Evolutionary conservation across 2,797 vertebrate genomes (phyloP), one percentile per base, ranked within the genome.

Genomic region (Gallinago stenura): DNA sequence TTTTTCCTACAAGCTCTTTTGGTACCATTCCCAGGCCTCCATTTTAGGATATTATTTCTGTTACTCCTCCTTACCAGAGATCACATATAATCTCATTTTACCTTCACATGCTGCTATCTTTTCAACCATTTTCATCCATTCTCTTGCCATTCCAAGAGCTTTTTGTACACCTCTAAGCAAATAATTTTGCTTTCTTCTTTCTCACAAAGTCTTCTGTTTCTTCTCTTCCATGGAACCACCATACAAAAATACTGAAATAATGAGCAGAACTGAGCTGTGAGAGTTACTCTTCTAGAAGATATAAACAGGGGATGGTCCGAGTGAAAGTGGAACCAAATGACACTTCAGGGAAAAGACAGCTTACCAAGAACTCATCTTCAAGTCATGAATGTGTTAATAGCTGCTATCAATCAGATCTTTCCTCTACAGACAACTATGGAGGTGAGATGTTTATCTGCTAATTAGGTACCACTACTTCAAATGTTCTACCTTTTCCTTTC

Each of bases 361-460:
- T 83, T 62, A 83, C 64, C 54, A 77, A 85, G 60, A n/a, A 37
- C 31, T 77, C n/a, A 26, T 78, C 91, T 83, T 86, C 64, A 78
- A 91, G 61, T 57, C 79, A 81, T 25, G 41, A 86, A 54, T 48
- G 75, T 92, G 92, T 87, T 92, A 89, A 89, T 72, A 89, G 73
- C 72, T 92, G 54, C 57, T 78, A 81, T 88, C 83, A 89, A 31
- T 72, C 85, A 89, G 65, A 43, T 82, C 51, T 60, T 66, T 90
- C 58, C 87, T 90, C 71, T 35, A 54, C n/a, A 84, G 70, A 84
- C 58, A 93, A 15, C 69, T 76, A 51, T 39, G 62, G 85, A 90
- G 62, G 80, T 37, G 87, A 93, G 85, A 89, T 82, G 39, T 83
- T 85, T 66, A 79, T 79, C 83, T 88, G 83, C 66, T 95, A 95